These are phyloP conservation scores for Dendronephthya gigantea DNA, from an alignment of 64 coral and sea anemone species.

Conservation along the genomic window DNA sequence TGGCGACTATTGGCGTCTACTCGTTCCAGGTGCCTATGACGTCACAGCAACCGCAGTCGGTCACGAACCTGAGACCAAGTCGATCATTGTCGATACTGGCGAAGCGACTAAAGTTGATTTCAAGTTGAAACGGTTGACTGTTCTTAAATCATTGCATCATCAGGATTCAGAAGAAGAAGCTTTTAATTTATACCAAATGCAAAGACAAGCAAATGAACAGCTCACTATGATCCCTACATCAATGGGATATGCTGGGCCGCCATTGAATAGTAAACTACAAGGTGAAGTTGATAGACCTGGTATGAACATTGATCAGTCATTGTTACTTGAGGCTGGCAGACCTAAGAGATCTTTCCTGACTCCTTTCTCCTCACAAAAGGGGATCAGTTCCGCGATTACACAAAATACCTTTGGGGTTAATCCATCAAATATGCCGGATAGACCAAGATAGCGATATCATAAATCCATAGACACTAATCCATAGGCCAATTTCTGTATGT, in stretches of 20 bases:
- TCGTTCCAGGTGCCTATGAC: slow-evolving; percentile 97
- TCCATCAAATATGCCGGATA: not conserved
- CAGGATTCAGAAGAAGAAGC: not conserved
- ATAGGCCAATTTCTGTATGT: too few species aligned
- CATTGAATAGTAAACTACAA: not conserved
- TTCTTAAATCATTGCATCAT: not conserved
- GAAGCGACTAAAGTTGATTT: slow-evolving; percentile 67
- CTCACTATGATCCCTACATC: not conserved
- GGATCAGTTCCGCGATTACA: not conserved
- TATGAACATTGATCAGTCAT: not conserved
- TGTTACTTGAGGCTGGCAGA: not conserved
- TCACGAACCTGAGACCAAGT: slow-evolving; percentile 74
- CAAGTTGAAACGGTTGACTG: slow-evolving; percentile 52
- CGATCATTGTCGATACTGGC: slow-evolving; percentile 38
- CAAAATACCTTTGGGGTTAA: not conserved
- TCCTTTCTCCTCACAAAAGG: not conserved
- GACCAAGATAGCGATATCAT: not conserved
- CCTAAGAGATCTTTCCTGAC: not conserved
- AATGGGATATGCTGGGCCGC: not conserved
- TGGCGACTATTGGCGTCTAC: slow-evolving; percentile 87
- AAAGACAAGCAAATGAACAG: slow-evolving; percentile 14
- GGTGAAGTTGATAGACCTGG: not conserved
- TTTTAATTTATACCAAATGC: slow-evolving; percentile 1
- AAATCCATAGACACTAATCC: too few species aligned
- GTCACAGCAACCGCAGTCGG: slow-evolving; percentile 76